These are phyloP conservation scores for Danio kyathit DNA, from an alignment of 2,797 vertebrate genomes.

Conservation along the genomic window DNA sequence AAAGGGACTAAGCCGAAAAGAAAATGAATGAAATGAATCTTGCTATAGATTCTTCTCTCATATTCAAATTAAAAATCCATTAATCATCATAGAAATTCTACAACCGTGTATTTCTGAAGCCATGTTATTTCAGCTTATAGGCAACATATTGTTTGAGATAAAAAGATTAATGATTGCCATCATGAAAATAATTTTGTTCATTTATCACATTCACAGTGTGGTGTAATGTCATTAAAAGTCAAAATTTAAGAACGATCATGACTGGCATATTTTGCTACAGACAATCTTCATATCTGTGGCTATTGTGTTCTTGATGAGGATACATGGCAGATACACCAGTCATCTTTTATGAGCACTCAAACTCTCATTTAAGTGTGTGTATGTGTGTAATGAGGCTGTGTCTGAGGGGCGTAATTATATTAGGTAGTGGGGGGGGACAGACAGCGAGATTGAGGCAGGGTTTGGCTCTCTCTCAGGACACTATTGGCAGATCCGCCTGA, in stretches of 20 bases:
- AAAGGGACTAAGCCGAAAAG: no score
- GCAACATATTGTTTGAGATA: slow-evolving; percentile 17
- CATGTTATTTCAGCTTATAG: neutral
- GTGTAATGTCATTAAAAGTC: slow-evolving; percentile 17
- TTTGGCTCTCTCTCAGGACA: slow-evolving; percentile 54
- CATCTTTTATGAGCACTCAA: slow-evolving; percentile 34
- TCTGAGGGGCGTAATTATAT: slow-evolving; percentile 51
- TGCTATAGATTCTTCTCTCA: neutral
- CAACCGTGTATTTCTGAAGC: neutral
- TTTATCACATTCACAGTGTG: slow-evolving; percentile 1
- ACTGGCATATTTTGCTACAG: slow-evolving; percentile 3
- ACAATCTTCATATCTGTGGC: slow-evolving; percentile 3
- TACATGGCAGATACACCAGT: slow-evolving; percentile 46
- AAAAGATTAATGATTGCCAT: slow-evolving; percentile 29
- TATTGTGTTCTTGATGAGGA: slow-evolving; percentile 42
- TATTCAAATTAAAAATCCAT: neutral
- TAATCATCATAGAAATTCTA: neutral
- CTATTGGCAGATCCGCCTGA: slow-evolving; percentile 50
- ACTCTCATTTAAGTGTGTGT: slow-evolving; percentile 26
- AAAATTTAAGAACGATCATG: slow-evolving; percentile 20
- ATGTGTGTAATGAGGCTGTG: slow-evolving; percentile 30
- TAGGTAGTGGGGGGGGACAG: slow-evolving; percentile 26
- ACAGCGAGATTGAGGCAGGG: slow-evolving; percentile 38
- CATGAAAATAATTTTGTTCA: slow-evolving; percentile 10
- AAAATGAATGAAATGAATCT: no score